These are phyloP conservation scores for Drosophila gaucha DNA, from an alignment of 2,888 invertebrate genomes.

Conservation along the genomic window DNA sequence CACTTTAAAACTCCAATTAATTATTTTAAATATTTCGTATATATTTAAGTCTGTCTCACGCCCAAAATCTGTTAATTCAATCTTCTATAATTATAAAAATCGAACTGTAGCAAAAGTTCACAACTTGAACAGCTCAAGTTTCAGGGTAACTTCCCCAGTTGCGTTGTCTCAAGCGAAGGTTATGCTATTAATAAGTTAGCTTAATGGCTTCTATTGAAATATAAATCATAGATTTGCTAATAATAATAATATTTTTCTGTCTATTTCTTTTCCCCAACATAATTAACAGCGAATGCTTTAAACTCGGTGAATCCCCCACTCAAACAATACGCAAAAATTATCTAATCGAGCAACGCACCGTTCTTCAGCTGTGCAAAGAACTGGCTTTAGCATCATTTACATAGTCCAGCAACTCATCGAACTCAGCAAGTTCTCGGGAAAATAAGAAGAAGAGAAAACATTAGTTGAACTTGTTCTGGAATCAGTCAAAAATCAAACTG, in stretches of 20 bases:
- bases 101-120: too few species aligned
- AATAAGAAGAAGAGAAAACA: not conserved
- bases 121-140: not conserved
- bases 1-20: not conserved
- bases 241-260: not conserved
- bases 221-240: constrained; percentile 13
- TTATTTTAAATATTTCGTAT: not conserved
- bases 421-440: constrained; percentile 1
- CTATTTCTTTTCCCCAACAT: not conserved
- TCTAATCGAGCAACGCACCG: not conserved
- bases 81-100: not conserved
- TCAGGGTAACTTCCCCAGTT: not conserved
- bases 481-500: constrained; percentile 21
- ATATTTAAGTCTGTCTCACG: not conserved
- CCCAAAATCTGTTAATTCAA: too few species aligned
- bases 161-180: not conserved
- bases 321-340: constrained; percentile 5
- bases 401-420: not conserved
- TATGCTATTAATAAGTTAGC: constrained; percentile 1
- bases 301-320: constrained; percentile 24
- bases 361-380: constrained; percentile 2
- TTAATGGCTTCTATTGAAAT: not conserved
- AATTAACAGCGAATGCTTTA: constrained; percentile 1
- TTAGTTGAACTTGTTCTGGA: constrained; percentile 55
- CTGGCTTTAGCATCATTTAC: constrained; percentile 12